A percentile compares a stretch with the other conserved stretches of the same genome.
Evolutionary conservation across 2,888 invertebrate species (phyloP).

Genomic region (Schizaphis graminum): DNA sequence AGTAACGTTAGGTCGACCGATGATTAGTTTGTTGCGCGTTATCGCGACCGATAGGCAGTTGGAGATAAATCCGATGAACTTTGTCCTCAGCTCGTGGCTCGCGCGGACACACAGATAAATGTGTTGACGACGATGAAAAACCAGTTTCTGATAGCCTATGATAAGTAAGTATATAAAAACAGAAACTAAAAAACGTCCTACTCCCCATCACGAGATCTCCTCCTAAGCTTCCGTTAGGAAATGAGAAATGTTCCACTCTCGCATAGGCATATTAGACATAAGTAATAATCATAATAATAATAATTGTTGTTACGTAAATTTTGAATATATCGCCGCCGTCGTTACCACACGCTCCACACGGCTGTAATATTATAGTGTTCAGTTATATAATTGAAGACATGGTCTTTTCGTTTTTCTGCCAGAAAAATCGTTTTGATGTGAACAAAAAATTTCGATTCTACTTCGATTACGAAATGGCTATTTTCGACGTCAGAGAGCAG

Average conservation of each 20-base stretch:
- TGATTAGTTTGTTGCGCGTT: neutral
- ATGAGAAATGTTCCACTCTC: neutral
- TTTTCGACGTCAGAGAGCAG: constrained; percentile 24
- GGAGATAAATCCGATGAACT: constrained; percentile 49
- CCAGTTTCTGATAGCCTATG: constrained; percentile 30
- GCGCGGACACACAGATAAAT: constrained; percentile 1
- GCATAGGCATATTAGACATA: neutral
- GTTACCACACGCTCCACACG: too few relatives aligned
- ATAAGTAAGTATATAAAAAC: constrained; percentile 55
- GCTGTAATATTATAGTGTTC: neutral
- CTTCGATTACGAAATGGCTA: constrained; percentile 45
- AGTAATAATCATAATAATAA: neutral
- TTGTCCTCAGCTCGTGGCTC: neutral
- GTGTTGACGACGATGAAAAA: constrained; percentile 49
- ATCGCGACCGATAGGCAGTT: neutral
- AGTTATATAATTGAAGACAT: constrained; percentile 25
- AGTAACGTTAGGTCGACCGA: neutral
- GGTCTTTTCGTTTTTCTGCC: constrained; percentile 42
- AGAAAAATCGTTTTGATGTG: constrained; percentile 58
- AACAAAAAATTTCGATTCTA: constrained; percentile 38
- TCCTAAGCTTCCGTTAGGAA: neutral
- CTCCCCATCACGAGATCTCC: neutral
- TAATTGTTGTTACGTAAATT: constrained; percentile 4
- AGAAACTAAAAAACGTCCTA: neutral
- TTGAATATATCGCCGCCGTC: neutral